Base-by-base conservation (phyloP, 1,140 invertebrate species). In the Uloborus diversus region DNA sequence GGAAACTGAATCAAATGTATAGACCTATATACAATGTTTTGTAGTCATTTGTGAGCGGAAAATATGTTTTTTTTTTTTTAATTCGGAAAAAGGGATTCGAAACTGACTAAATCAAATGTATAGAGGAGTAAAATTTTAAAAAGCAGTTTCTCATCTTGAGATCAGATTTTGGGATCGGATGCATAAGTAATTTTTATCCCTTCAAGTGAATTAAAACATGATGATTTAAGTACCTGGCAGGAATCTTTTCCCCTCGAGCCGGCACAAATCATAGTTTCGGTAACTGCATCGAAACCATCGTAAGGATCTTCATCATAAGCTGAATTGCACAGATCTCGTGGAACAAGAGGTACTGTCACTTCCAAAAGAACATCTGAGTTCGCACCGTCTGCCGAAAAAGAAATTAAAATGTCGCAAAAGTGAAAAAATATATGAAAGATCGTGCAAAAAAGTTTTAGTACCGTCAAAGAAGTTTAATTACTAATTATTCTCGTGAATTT, bases 301-400 rank as follows among this genome's bases (percentile, higher is more conserved):
- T 79, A 47, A 9, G n/a, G 51, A 47, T 68, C 66, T 32, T 68
- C 42, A 57, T 82, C 71, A 37, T 76, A 80, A 37, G 61, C 47
- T 53, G 70, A 35, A 5, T 57, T 76, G 42, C 81, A 82, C 23
- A 47, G 17, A 64, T 90, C 90, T 85, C 96, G 96, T 83, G 94
- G 93, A 86, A 96, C 94, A 81, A 96, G 92, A 11, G 95, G 94
- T 17, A 96, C 94, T 86, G 94, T 92, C 0, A 96, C 95, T 88
- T 96, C 93, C 86, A 96, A 94, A 1, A 97, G 53, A 7, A 25
- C 65, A 27, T 82, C 64, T 11, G 81, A 81, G 27, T 59, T 62
- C n/a, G 53, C 37, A 7, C 82, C 83, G 61, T 66, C 73, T 78
- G n/a, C 7, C 9, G 25, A 17, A 42, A 42, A 42, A 9, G 17